Evolutionary conservation across 2,797 vertebrate genomes (phyloP).

Genomic region (Aldrovandia affinis): DNA sequence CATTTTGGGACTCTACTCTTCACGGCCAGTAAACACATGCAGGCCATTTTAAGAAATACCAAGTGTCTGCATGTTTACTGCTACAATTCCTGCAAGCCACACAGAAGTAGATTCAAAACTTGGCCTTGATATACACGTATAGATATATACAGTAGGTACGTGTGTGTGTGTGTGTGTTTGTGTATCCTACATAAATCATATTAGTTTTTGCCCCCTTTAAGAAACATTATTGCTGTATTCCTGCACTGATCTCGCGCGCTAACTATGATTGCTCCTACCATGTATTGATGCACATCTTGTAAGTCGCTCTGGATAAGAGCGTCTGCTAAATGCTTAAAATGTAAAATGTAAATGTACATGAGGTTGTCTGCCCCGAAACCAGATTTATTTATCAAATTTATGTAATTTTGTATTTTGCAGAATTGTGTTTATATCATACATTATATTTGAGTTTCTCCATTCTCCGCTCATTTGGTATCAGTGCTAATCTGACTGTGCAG

Average conservation of each 20-base stretch:
- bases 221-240: no score
- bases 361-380: neutral
- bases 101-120: neutral
- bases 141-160: neutral
- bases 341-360: neutral
- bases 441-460: neutral
- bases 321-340: no score
- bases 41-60: neutral
- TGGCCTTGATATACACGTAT: neutral
- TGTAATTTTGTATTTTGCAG: neutral
- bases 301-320: no score
- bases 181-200: neutral
- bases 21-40: neutral
- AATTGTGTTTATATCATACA: neutral
- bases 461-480: neutral
- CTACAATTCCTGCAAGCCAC: neutral
- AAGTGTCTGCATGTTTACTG: neutral
- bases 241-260: no score
- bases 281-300: no score
- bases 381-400: slow-evolving; percentile 1
- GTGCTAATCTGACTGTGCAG: neutral
- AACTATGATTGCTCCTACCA: no score
- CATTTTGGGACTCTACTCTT: neutral
- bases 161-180: neutral
- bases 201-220: no score